Evolutionary conservation across 2,888 invertebrate species (phyloP).

Genomic region (Fragum fragum): DNA sequence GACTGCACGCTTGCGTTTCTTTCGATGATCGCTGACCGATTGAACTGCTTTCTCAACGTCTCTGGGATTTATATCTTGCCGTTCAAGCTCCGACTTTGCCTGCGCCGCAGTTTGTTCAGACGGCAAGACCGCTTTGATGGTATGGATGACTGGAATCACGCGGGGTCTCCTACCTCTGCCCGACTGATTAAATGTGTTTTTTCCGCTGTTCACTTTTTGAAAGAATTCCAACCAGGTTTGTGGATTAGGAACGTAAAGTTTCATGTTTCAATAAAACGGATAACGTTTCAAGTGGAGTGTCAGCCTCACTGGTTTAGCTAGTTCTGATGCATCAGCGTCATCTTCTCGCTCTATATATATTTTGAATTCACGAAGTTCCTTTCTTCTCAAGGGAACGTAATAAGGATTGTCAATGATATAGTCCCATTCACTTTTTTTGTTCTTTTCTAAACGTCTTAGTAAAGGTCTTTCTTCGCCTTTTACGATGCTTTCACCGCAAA

Average conservation of each 20-base stretch:
- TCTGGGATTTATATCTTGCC: constrained; percentile 50
- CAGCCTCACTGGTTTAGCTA: too few species aligned
- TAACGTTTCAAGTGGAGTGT: too few species aligned
- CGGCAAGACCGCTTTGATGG: constrained; percentile 54
- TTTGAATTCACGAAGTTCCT: constrained; percentile 36
- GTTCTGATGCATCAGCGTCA: too few species aligned
- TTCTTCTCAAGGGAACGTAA: constrained; percentile 41
- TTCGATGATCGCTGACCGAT: not conserved
- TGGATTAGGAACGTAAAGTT: constrained; percentile 60
- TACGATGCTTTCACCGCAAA: too few species aligned
- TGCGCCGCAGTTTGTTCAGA: constrained; percentile 54
- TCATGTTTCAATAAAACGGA: too few species aligned
- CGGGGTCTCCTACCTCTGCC: constrained; percentile 40
- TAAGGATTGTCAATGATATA: too few species aligned
- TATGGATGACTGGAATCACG: constrained; percentile 35
- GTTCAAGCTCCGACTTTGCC: constrained; percentile 48
- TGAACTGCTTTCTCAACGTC: constrained; percentile 34
- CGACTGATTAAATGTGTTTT: constrained; percentile 33
- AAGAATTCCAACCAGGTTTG: constrained; percentile 59
- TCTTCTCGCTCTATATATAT: constrained; percentile 51
- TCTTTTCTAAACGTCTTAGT: too few species aligned
- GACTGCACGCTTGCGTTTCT: not conserved
- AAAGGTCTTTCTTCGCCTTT: too few species aligned
- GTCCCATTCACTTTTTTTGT: too few species aligned
- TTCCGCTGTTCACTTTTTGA: constrained; percentile 35